phyloP scores from a whole-genome alignment of 2,888 invertebrate genomes.

The Tetanocera ferruginea region DNA sequence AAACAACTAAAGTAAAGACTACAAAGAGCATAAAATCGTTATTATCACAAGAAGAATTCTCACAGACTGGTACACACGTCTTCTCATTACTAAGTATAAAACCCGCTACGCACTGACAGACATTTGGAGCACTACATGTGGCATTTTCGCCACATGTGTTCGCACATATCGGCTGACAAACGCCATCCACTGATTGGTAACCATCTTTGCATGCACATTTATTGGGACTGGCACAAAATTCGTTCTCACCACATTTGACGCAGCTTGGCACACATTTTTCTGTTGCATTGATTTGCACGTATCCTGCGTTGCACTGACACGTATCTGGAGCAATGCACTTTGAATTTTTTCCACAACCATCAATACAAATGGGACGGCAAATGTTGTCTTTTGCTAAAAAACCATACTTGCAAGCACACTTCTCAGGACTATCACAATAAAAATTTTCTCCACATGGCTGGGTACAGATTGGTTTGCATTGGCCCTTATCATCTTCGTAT shows the following conservation, averaged over 20 bases:
- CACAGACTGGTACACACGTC: neutral
- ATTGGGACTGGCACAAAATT: neutral
- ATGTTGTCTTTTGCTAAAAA: no score
- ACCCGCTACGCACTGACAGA: neutral
- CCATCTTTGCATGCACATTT: neutral
- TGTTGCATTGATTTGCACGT: neutral
- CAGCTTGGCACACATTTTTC: neutral
- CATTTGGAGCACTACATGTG: neutral
- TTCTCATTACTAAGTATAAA: neutral
- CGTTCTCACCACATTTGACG: neutral
- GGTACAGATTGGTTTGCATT: conserved; percentile 4
- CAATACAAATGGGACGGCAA: neutral
- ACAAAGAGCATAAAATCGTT: no score
- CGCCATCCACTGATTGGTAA: neutral
- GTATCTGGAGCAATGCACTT: neutral
- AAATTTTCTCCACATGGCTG: no score
- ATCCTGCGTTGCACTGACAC: neutral
- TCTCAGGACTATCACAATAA: no score
- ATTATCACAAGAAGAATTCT: no score
- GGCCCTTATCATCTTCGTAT: neutral
- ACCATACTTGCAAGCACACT: no score
- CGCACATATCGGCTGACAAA: neutral
- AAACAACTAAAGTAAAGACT: no score
- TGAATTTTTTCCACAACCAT: neutral
- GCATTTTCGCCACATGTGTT: neutral